Percentiles rank a stretch among this genome's conserved stretches.
Conservation (phyloP, 2,113 vertebrate species). For the Brevimyrus niger region DNA sequence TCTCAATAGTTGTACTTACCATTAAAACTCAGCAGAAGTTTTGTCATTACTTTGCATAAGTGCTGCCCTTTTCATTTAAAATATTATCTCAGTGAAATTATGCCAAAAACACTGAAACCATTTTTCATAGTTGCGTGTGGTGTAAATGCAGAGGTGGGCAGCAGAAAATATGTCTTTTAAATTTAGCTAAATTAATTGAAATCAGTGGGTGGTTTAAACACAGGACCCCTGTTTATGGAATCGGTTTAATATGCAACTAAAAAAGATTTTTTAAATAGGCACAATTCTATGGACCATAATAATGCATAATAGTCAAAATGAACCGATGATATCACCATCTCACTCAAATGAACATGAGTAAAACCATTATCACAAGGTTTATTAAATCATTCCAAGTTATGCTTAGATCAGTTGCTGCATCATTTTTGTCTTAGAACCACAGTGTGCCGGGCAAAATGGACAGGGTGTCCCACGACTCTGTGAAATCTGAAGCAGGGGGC, state of each 20-base stretch:
- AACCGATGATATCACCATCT: background rate
- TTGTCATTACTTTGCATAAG: too few species aligned
- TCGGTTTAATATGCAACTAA: background rate
- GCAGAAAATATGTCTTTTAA: background rate
- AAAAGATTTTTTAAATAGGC: background rate
- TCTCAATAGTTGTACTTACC: background rate
- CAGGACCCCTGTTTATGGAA: background rate
- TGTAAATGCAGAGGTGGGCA: background rate
- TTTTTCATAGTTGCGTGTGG: background rate
- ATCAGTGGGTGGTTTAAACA: background rate
- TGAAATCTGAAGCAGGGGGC: background rate
- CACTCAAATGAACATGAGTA: background rate
- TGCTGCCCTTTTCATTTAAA: background rate
- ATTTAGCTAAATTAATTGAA: background rate
- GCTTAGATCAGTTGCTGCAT: conserved; percentile 1
- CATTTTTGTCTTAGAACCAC: background rate
- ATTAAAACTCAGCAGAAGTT: background rate
- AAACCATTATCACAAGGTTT: background rate
- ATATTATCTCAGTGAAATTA: background rate
- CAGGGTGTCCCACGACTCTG: background rate
- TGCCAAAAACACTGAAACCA: background rate
- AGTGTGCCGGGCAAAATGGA: background rate
- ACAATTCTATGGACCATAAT: background rate
- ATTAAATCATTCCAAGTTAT: background rate
- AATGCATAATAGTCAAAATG: background rate